These are phyloP conservation scores for Heliothis peltigera DNA, from an alignment of 2,888 invertebrate species.

Conservation along the genomic window DNA sequence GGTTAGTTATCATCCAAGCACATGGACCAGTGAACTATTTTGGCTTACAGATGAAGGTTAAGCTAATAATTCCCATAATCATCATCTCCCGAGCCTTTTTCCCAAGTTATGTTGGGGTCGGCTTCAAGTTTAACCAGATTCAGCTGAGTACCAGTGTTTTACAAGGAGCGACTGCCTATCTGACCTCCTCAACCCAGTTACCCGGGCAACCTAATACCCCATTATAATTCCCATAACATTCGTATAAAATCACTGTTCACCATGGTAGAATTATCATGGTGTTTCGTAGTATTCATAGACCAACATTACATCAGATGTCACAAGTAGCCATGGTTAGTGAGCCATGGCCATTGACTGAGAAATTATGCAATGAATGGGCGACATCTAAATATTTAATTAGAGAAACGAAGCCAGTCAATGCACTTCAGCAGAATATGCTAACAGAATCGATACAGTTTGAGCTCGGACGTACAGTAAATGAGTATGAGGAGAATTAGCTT, in stretches of 20 bases:
- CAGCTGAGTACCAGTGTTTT: too few relatives aligned
- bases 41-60: too few relatives aligned
- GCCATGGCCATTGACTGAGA: conserved; percentile 32
- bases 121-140: too few relatives aligned
- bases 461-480: neutral
- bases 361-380: conserved; percentile 38
- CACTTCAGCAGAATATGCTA: too few relatives aligned
- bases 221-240: neutral
- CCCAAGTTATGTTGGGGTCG: too few relatives aligned
- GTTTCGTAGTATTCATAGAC: conserved; percentile 18
- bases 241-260: neutral
- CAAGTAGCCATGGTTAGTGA: conserved; percentile 37
- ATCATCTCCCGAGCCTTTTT: too few relatives aligned
- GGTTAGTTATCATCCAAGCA: too few relatives aligned
- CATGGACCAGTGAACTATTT: too few relatives aligned
- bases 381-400: neutral
- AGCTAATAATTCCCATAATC: too few relatives aligned
- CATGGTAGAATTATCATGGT: neutral
- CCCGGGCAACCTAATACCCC: too few relatives aligned
- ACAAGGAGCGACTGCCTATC: too few relatives aligned
- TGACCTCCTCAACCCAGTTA: too few relatives aligned
- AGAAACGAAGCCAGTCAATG: neutral
- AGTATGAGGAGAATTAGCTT: neutral
- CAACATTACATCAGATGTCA: conserved; percentile 42
- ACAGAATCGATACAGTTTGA: neutral